Evolutionary conservation across 2,888 invertebrate species (phyloP).

Genomic region (Temnothorax rugatulus): DNA sequence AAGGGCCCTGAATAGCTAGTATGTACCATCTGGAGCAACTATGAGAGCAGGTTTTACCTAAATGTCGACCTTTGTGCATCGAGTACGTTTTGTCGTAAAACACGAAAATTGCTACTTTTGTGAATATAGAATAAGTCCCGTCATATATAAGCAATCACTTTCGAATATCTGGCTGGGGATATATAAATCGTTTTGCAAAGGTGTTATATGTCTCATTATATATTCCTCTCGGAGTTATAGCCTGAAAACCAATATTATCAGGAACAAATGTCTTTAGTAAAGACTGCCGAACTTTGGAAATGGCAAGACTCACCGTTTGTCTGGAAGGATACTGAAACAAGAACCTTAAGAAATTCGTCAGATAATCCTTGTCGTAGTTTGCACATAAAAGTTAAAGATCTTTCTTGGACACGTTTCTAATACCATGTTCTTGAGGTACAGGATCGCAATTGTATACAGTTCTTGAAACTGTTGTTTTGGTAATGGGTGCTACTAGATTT

Average conservation of each 20-base stretch:
- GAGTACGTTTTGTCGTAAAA: slow-evolving; percentile 49
- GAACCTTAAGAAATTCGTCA: slow-evolving; percentile 11
- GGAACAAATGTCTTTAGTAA: slow-evolving; percentile 30
- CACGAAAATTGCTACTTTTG: slow-evolving; percentile 45
- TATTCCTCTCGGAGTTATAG: slow-evolving; percentile 23
- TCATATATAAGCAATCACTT: slow-evolving; percentile 55
- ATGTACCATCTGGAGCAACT: slow-evolving; percentile 63
- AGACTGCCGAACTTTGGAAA: slow-evolving; percentile 8
- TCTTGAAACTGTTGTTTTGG: slow-evolving; percentile 18
- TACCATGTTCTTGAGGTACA: background rate
- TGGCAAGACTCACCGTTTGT: slow-evolving; percentile 12
- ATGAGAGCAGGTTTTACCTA: slow-evolving; percentile 63
- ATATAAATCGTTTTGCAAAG: slow-evolving; percentile 1
- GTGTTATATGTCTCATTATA: slow-evolving; percentile 10
- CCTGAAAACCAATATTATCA: slow-evolving; percentile 16
- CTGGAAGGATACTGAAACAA: slow-evolving; percentile 26
- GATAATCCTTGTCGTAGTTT: slow-evolving; percentile 29
- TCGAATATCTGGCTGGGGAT: slow-evolving; percentile 1
- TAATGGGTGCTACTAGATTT: background rate
- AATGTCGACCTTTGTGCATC: slow-evolving; percentile 60
- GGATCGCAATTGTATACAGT: slow-evolving; percentile 13
- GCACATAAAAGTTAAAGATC: slow-evolving; percentile 18
- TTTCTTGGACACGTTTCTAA: slow-evolving; percentile 7
- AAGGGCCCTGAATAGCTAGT: slow-evolving; percentile 58
- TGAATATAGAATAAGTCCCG: slow-evolving; percentile 36